Base-by-base conservation (phyloP, 1,140 invertebrate genomes). In the Druon quercuslanigerum region DNA sequence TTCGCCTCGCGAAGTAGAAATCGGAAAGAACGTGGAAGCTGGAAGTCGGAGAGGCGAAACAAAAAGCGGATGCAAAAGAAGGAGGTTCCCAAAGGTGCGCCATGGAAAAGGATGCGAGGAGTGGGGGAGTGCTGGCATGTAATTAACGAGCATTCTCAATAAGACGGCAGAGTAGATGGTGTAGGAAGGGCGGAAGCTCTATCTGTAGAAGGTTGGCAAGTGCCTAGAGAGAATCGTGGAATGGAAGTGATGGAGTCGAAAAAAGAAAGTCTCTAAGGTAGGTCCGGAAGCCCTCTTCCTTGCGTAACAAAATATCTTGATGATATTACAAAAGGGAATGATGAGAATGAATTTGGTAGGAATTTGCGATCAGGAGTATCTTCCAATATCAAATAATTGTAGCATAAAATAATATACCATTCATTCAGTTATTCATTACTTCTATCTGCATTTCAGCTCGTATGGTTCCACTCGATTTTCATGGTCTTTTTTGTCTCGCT, bases 61-160 rank as follows among this genome's bases (percentile, higher is more conserved):
- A 78, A 50, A 66, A 56, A 74, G n/a, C 33, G 13, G 57, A 66
- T 66, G 57, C 57, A 66, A 66, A 66, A 25, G 20, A 66, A 66
- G 46, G 72, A 73, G 50, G 70, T 40, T 66, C 25, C 60, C 25
- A 66, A 33, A 66, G 60, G 60, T 52, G 20, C 14, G 25, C 54
- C n/a, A 50, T 19, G 56, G 33, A 74, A 57, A 74, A 40, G 51
- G 54, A 54, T 57, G 54, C 17, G 33, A 51, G 73, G 51, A 74
- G 51, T 54, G 71, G 76, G 71, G 71, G 74, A 74, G 73, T 73
- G 19, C 78, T 20, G 40, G 83, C 84, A 78, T 84, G 83, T 85
- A 85, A 85, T 85, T 85, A 84, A 85, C 83, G 83, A 83, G 84
- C 85, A 84, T 84, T 85, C 81, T 84, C 79, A 85, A 84, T 85